Evolutionary conservation across 2,888 invertebrate species (phyloP).

Genomic region (Biston stratarius): DNA sequence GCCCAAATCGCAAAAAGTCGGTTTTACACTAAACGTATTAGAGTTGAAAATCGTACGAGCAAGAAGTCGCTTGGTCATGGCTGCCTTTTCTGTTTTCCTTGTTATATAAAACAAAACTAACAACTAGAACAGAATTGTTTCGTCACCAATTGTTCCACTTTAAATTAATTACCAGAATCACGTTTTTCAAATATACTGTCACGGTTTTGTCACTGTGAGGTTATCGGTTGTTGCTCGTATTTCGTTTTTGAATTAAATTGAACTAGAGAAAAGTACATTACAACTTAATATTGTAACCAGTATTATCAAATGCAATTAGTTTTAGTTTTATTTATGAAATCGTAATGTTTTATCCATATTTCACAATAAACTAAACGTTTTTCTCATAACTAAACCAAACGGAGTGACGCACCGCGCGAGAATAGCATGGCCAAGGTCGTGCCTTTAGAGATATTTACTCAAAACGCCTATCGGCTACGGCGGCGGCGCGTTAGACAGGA

Average conservation of each 20-base stretch:
- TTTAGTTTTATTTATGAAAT: conserved; percentile 15
- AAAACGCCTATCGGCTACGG: background rate
- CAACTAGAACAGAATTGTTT: background rate
- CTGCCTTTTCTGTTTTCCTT: conserved; percentile 14
- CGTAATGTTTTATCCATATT: conserved; percentile 18
- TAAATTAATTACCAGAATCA: conserved; percentile 11
- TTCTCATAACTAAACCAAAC: conserved; percentile 43
- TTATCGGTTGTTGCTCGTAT: conserved; percentile 1
- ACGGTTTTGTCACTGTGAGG: conserved; percentile 20
- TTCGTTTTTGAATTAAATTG: background rate
- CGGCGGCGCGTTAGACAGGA: background rate
- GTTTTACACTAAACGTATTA: conserved; percentile 47
- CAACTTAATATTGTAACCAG: background rate
- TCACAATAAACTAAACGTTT: conserved; percentile 21
- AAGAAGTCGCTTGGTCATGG: conserved; percentile 62
- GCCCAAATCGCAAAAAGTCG: conserved; percentile 38
- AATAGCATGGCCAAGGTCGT: conserved; percentile 50
- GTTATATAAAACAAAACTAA: conserved; percentile 16
- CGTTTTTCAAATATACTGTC: conserved; percentile 15
- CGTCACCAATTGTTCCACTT: conserved; percentile 4
- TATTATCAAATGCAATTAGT: conserved; percentile 1
- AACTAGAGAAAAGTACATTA: background rate
- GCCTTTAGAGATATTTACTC: conserved; percentile 26
- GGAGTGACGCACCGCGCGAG: conserved; percentile 43
- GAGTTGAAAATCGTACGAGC: conserved; percentile 53